These are phyloP conservation scores for Alloplasta piceator DNA, from an alignment of 2,888 invertebrate species.

Conservation along the genomic window DNA sequence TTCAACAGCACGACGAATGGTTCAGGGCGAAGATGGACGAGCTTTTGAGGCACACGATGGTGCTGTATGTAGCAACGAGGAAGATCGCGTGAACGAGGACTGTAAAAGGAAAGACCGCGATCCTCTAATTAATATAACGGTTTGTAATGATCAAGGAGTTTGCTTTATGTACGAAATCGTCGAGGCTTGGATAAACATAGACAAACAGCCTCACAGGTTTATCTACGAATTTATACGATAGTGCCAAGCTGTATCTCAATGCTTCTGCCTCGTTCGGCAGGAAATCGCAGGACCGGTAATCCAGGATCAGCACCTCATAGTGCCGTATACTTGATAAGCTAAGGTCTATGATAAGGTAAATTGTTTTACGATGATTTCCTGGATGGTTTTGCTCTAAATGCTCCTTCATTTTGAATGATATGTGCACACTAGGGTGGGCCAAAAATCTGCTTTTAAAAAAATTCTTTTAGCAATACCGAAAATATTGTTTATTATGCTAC, in stretches of 20 bases:
- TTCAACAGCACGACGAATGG: slow-evolving; percentile 17
- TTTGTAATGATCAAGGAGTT: slow-evolving; percentile 47
- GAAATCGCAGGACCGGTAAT: slow-evolving; percentile 33
- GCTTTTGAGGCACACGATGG: slow-evolving; percentile 18
- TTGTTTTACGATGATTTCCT: slow-evolving; percentile 47
- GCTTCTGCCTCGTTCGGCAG: slow-evolving; percentile 2
- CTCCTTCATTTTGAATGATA: not conserved
- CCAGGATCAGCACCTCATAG: slow-evolving; percentile 30
- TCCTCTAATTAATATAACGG: slow-evolving; percentile 65
- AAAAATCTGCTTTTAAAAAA: too few species aligned
- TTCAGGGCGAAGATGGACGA: slow-evolving; percentile 27
- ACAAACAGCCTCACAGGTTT: slow-evolving; percentile 20
- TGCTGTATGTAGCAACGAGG: not conserved
- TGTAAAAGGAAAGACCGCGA: slow-evolving; percentile 47
- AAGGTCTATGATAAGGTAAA: slow-evolving; percentile 25
- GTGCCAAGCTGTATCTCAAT: not conserved
- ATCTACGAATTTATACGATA: slow-evolving; percentile 47
- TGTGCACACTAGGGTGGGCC: slow-evolving; percentile 2
- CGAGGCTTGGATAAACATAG: slow-evolving; percentile 51
- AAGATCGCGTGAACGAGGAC: slow-evolving; percentile 59
- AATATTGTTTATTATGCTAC: too few species aligned
- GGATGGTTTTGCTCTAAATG: slow-evolving; percentile 3
- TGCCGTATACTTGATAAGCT: not conserved
- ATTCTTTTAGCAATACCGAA: too few species aligned
- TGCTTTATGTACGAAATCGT: slow-evolving; percentile 50